phyloP scores from a whole-genome alignment of 2,113 vertebrate species.

The Cottus gobio region DNA sequence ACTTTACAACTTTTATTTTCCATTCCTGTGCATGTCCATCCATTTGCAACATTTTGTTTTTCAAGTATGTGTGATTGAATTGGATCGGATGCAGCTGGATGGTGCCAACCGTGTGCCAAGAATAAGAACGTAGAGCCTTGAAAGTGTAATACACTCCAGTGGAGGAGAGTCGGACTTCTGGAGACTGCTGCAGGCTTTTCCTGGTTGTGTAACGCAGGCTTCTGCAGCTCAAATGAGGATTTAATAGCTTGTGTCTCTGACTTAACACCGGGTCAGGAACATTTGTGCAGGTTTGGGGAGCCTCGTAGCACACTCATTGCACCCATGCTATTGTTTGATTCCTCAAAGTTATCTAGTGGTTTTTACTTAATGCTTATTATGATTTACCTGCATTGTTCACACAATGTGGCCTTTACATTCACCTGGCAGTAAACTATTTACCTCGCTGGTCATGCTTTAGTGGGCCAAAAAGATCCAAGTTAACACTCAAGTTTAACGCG shows the following conservation, averaged over 20 bases:
- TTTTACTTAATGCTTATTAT: not conserved
- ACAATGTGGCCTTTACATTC: not conserved
- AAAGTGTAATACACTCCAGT: slow-evolving; percentile 43
- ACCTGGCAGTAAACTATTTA: not conserved
- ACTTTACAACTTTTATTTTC: slow-evolving; percentile 35
- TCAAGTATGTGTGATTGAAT: slow-evolving; percentile 37
- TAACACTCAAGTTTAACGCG: slow-evolving; percentile 1
- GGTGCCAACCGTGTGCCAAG: slow-evolving; percentile 54
- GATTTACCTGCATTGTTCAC: not conserved
- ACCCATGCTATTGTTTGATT: slow-evolving; percentile 3
- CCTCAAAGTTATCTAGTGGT: not conserved
- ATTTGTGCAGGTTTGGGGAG: slow-evolving; percentile 17
- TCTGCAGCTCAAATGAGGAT: slow-evolving; percentile 61
- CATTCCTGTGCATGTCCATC: slow-evolving; percentile 3
- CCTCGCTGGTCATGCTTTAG: not conserved
- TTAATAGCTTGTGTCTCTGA: slow-evolving; percentile 68
- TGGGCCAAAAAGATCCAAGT: not conserved
- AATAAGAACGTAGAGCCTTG: slow-evolving; percentile 52
- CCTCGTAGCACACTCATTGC: not conserved
- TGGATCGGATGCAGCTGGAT: slow-evolving; percentile 50
- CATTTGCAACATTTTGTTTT: slow-evolving; percentile 47
- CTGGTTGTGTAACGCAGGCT: slow-evolving; percentile 65
- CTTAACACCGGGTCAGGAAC: slow-evolving; percentile 60
- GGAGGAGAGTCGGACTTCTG: slow-evolving; percentile 49
- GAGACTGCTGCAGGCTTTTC: slow-evolving; percentile 62